phyloP scores from a whole-genome alignment of 2,113 vertebrate species.

The Cynoglossus semilaevis region DNA sequence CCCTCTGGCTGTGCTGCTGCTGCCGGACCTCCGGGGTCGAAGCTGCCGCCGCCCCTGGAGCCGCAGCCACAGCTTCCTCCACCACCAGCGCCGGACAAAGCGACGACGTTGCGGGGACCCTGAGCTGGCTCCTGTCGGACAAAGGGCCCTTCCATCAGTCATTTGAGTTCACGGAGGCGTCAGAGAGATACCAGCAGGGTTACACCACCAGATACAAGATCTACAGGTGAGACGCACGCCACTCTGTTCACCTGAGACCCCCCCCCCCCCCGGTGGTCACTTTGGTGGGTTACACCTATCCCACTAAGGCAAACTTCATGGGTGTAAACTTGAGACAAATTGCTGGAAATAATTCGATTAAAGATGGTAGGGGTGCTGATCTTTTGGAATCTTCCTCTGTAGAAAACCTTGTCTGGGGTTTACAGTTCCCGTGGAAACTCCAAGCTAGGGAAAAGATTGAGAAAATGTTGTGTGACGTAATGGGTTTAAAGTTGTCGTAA shows the following conservation, averaged over 20 bases:
- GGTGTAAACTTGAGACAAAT: too few relatives aligned
- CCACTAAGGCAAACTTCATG: too few relatives aligned
- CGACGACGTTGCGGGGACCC: slow-evolving; percentile 65
- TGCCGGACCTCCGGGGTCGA: slow-evolving; percentile 80
- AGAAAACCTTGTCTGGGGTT: too few relatives aligned
- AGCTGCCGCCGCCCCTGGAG: slow-evolving; percentile 70
- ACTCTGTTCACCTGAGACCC: not conserved
- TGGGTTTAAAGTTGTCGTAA: too few relatives aligned
- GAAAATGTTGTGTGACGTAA: too few relatives aligned
- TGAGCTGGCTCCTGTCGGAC: slow-evolving; percentile 80
- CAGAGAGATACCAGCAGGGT: slow-evolving; percentile 79
- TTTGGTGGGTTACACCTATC: too few relatives aligned
- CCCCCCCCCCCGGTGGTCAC: too few relatives aligned
- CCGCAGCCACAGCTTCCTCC: slow-evolving; percentile 73
- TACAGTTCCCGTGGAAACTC: too few relatives aligned
- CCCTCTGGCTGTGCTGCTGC: slow-evolving; percentile 77
- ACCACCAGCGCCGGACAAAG: slow-evolving; percentile 77
- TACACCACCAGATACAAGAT: slow-evolving; percentile 82
- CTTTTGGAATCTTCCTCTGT: too few relatives aligned
- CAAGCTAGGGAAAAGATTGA: too few relatives aligned
- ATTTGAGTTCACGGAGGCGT: slow-evolving; percentile 79
- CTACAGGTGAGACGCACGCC: slow-evolving; percentile 74
- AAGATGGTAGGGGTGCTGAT: too few relatives aligned
- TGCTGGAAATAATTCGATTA: too few relatives aligned
- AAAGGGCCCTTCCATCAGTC: slow-evolving; percentile 81